Conservation (phyloP, 2,113 vertebrate genomes). For the Semnornis frantzii region DNA sequence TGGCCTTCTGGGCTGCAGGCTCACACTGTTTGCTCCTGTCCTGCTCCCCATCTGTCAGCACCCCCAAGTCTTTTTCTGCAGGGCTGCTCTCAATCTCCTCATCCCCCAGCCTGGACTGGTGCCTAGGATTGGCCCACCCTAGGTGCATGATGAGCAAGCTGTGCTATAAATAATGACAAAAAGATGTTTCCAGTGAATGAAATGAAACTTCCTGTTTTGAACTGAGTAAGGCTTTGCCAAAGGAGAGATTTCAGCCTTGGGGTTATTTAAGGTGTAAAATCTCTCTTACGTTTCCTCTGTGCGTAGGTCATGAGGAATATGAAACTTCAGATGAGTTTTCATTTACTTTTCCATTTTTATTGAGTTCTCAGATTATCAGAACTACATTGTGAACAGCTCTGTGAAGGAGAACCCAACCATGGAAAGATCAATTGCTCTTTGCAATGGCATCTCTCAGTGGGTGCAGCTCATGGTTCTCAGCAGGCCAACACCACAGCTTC, state of each 20-base stretch:
- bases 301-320: background rate
- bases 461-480: conserved; percentile 97
- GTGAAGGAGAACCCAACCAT: conserved; percentile 95
- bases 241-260: background rate
- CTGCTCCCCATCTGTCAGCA: too few relatives aligned
- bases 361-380: conserved; percentile 93
- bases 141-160: background rate
- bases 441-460: conserved; percentile 96
- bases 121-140: too few relatives aligned
- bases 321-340: background rate
- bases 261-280: background rate
- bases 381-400: conserved; percentile 89
- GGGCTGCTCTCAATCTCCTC: too few relatives aligned
- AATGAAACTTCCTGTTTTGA: background rate
- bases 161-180: background rate
- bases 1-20: too few relatives aligned
- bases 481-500: conserved; percentile 91
- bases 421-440: conserved; percentile 94
- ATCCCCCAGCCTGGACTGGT: too few relatives aligned
- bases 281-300: background rate
- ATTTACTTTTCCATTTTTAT: background rate
- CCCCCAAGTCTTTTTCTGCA: too few relatives aligned
- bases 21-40: too few relatives aligned
- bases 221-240: background rate
- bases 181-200: background rate